A percentile compares a stretch with the other conserved stretches of the same genome.
phyloP scores from a whole-genome alignment of 2,113 vertebrate genomes.

The Chionodraco myersi region DNA sequence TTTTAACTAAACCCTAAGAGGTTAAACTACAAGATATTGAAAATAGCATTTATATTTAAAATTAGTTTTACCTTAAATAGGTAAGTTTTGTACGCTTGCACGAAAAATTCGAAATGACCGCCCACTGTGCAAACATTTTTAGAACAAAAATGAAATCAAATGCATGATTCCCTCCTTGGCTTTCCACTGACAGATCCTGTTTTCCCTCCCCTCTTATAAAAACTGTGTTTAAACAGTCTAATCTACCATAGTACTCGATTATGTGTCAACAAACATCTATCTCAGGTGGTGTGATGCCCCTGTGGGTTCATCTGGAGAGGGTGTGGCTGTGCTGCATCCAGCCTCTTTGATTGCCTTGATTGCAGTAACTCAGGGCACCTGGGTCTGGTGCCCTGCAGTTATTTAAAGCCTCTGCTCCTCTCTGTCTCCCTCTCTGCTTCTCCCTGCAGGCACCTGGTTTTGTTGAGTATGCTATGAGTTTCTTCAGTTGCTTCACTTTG shows the following conservation, averaged over 20 bases:
- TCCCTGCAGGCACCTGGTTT: no score
- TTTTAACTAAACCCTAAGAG: not conserved
- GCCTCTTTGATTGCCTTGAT: no score
- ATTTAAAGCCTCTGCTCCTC: no score
- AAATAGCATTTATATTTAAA: not conserved
- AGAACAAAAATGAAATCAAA: slow-evolving; percentile 18
- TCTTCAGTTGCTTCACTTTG: no score
- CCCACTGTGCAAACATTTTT: slow-evolving; percentile 2
- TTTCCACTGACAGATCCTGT: slow-evolving; percentile 12
- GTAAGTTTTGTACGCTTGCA: not conserved
- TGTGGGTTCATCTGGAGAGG: no score
- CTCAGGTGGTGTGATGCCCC: no score
- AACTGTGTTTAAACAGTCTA: slow-evolving; percentile 53
- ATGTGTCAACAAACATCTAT: slow-evolving; percentile 66
- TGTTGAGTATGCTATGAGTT: no score
- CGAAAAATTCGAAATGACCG: slow-evolving; percentile 2
- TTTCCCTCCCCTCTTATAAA: slow-evolving; percentile 28
- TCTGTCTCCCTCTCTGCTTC: no score
- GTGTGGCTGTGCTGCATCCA: no score
- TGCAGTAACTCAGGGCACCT: no score
- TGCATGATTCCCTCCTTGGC: not conserved
- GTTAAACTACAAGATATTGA: not conserved
- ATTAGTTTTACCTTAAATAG: not conserved
- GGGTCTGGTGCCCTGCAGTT: no score
- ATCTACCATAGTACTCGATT: slow-evolving; percentile 54